Percentiles rank a stretch among this genome's conserved stretches.
These are phyloP conservation scores for Cichlasoma orientale DNA, from an alignment of 2,797 vertebrate genomes.

Conservation along the genomic window DNA sequence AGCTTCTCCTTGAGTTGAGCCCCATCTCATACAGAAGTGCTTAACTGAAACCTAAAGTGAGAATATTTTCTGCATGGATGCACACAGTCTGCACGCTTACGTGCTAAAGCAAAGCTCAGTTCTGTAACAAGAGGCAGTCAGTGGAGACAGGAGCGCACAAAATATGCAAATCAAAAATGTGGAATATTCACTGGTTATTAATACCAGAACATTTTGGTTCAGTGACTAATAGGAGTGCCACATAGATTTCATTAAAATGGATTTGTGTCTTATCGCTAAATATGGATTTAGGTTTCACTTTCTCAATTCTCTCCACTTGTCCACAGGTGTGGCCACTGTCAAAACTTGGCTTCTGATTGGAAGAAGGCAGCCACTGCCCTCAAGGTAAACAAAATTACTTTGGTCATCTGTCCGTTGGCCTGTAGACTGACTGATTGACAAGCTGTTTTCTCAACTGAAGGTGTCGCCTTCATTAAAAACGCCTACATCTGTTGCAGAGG, in stretches of 20 bases:
- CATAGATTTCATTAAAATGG: neutral
- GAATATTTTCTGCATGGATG: neutral
- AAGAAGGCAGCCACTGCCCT: constrained; percentile 94
- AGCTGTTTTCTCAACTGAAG: neutral
- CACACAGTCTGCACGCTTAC: neutral
- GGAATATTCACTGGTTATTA: neutral
- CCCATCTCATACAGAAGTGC: neutral
- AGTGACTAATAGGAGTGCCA: neutral
- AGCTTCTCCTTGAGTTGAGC: neutral
- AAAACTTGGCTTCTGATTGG: constrained; percentile 90
- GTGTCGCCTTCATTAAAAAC: neutral
- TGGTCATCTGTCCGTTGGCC: neutral
- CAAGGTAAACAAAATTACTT: constrained; percentile 83
- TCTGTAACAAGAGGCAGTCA: neutral
- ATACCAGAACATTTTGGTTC: neutral
- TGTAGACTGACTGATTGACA: neutral
- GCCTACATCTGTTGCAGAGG: neutral
- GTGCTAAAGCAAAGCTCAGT: neutral
- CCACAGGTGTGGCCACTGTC: constrained; percentile 95
- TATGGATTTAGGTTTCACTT: neutral
- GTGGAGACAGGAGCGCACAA: too few species aligned
- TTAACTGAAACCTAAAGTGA: neutral
- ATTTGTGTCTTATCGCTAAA: neutral
- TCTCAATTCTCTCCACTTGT: neutral
- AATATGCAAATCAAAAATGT: constrained; percentile 3